A percentile compares a stretch with the other conserved stretches of the same genome.
These are phyloP conservation scores for Pelusios castaneus DNA, from an alignment of 2,113 vertebrate species.

Conservation along the genomic window DNA sequence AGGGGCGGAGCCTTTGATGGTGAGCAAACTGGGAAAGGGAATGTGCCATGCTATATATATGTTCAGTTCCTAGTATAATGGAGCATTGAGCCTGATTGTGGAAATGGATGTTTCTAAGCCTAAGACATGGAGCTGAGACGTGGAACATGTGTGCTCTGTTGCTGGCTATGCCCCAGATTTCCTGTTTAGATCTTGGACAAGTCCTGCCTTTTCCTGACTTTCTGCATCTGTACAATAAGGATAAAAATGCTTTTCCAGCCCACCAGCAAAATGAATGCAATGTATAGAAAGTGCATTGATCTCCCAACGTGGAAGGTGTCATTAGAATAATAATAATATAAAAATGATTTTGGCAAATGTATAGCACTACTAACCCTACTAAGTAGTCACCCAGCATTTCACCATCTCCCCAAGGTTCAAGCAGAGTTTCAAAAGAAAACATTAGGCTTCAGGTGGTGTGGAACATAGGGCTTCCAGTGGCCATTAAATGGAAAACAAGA, in stretches of 20 bases:
- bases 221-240: constrained; percentile 67
- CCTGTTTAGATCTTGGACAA: constrained; percentile 59
- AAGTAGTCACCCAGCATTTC: constrained; percentile 64
- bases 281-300: constrained; percentile 73
- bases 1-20: neutral
- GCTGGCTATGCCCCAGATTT: constrained; percentile 70
- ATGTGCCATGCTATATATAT: neutral
- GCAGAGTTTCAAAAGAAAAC: constrained; percentile 65
- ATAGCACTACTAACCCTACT: constrained; percentile 68
- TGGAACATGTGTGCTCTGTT: constrained; percentile 59
- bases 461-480: constrained; percentile 53
- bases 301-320: constrained; percentile 73
- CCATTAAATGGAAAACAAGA: constrained; percentile 64
- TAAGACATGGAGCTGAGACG: constrained; percentile 53
- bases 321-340: constrained; percentile 70
- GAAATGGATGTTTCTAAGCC: constrained; percentile 58
- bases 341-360: constrained; percentile 72
- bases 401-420: constrained; percentile 69
- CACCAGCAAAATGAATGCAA: constrained; percentile 70
- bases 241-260: constrained; percentile 71
- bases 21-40: neutral
- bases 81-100: constrained; percentile 34
- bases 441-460: constrained; percentile 71
- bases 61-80: constrained; percentile 19
- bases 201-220: constrained; percentile 61